Evolutionary conservation across 2,113 vertebrate species (phyloP).

Genomic region (Phalacrocorax carbo): DNA sequence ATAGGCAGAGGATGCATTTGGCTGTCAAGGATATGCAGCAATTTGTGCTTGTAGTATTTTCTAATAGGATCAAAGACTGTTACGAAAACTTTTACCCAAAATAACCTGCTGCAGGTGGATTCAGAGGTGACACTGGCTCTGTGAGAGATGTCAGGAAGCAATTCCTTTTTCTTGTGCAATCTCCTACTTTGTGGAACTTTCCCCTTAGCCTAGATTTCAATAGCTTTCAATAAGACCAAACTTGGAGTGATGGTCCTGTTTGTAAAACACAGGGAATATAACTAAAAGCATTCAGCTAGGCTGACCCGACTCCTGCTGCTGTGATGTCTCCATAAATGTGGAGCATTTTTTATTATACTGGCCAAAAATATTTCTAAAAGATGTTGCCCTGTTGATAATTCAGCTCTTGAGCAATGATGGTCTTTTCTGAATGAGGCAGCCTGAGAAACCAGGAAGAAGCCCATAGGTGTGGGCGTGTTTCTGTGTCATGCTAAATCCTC

Average conservation of each 20-base stretch:
- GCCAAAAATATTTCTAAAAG: neutral
- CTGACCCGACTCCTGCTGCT: neutral
- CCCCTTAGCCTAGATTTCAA: neutral
- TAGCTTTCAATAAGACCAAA: neutral
- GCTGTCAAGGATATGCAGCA: neutral
- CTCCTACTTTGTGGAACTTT: neutral
- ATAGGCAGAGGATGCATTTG: neutral
- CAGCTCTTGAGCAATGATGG: neutral
- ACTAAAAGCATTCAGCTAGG: neutral
- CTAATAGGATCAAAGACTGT: neutral
- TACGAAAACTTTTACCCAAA: neutral
- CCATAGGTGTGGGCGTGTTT: neutral
- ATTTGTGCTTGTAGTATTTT: neutral
- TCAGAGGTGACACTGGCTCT: neutral
- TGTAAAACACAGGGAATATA: neutral
- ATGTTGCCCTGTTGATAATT: neutral
- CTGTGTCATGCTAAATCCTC: neutral
- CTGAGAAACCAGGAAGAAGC: neutral
- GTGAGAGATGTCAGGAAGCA: neutral
- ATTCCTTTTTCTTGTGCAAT: neutral
- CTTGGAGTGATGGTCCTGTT: neutral
- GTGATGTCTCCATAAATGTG: neutral
- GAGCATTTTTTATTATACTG: neutral
- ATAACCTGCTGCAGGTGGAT: neutral
- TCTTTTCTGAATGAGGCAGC: neutral